Base-by-base conservation (phyloP, 2,888 invertebrate species). In the Thysanoteuthis rhombus region DNA sequence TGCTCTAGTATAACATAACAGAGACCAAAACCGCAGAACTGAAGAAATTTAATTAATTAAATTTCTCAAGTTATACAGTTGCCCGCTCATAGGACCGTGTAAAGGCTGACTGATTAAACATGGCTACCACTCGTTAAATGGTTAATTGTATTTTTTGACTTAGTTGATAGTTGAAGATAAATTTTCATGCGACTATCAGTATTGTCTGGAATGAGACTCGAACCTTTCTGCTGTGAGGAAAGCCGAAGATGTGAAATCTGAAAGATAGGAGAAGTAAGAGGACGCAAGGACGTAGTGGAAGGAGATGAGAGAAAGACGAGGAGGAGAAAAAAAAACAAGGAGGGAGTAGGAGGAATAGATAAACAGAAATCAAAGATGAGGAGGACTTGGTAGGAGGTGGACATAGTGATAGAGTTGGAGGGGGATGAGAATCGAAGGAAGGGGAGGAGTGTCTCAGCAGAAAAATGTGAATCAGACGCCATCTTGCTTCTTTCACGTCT, bases 401-500 rank as follows among this genome's bases (percentile, higher is more conserved):
- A 90, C 2, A 5, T 8, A 90, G 32, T 2, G 42, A 39, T 16
- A 39, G 90, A 90, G 42, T 25, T 2, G 28, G 90, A 90, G 32
- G 39, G 22, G 28, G 39, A 90, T 25, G 90, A 40, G 32, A 32
- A 90, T 6, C 1, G 40, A 40, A 39, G 25, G 39, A 90, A 28
- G 32, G 36, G 36, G 40, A 90, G 39, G 40, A 38, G 39, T 40
- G 38, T 40, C 19, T 40, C 40, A 92, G 92, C 40, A 92, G 92
- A 40, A 92, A n/a, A 92, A 92, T 92, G 92, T 92, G 92, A 92
- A 92, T 39, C 92, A 22, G 92, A 38, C 92, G 92, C 92, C 92
- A 92, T 92, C 40, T 92, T 92, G 92, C 92, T 92, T 40, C n/a
- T 92, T 92, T 92, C 92, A 92, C 92, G 45, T 92, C 92, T 92